Evolutionary conservation across 2,797 vertebrate species (phyloP), one percentile per base, ranked within the genome.

Genomic region (Loris lydekkerianus): DNA sequence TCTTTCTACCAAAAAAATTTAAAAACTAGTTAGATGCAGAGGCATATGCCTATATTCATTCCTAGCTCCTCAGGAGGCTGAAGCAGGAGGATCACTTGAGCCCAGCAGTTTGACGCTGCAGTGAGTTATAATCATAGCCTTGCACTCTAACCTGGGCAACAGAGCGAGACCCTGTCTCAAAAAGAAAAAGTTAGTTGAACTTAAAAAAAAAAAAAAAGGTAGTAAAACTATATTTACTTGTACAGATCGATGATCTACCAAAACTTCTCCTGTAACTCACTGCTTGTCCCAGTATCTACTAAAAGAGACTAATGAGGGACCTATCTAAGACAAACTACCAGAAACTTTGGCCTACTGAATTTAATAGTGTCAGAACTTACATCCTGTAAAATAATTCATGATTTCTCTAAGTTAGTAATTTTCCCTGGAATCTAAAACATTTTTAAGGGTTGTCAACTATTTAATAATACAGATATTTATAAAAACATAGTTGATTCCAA

Each of bases 211-310:
- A 65, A 7, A 14, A 65, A 78, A 91, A 85, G 67, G n/a, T 92
- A 84, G 69, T 60, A 61, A 65, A 93, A 93, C 90, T 40, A 78
- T 11, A 94, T 87, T 77, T 94, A 86, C 78, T 81, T 75, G 27
- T 80, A 76, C 2, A 75, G 49, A 67, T 70, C 43, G 7, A 83
- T 70, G 10, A 1, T 61, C 63, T 90, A 65, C 84, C 89, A 78
- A 90, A 77, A 82, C 10, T 81, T 86, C 37, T 29, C 43, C 83
- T 96, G 3, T 61, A 78, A 58, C 34, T 83, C 29, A 89, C 63
- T 43, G 58, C 84, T 61, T 58, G 14, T 58, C 53, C 31, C 37
- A 43, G 15, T 34, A 94, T 61, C 56, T 82, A 40, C 25, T 46
- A 67, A 76, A 85, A 73, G 90, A 53, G 56, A 78, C 40, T 49